Evolutionary conservation across 2,888 invertebrate genomes (phyloP).

Genomic region (Eumacrocentrus americanus): DNA sequence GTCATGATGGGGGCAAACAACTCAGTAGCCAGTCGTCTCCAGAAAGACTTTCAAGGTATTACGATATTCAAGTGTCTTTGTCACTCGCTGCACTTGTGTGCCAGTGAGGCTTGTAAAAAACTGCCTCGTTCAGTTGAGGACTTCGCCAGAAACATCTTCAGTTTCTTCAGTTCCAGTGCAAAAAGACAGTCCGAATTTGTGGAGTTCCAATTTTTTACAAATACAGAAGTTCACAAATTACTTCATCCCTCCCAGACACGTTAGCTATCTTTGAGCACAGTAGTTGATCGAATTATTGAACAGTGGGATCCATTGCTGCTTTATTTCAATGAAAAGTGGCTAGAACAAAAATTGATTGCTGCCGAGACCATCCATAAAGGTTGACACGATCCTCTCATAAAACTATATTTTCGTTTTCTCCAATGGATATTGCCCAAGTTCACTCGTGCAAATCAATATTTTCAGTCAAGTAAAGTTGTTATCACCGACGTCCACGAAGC

Average conservation of each 20-base stretch:
- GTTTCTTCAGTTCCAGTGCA: conserved; percentile 43
- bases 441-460: neutral
- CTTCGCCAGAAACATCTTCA: conserved; percentile 43
- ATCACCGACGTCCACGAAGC: too few species aligned
- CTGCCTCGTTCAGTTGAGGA: conserved; percentile 44
- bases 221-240: conserved; percentile 44
- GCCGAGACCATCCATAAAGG: neutral
- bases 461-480: too few species aligned
- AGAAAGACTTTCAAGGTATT: too few species aligned
- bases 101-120: conserved; percentile 44
- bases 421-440: neutral
- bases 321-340: neutral
- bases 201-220: conserved; percentile 43
- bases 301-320: neutral
- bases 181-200: conserved; percentile 42
- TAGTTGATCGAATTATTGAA: too few species aligned
- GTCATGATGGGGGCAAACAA: too few species aligned
- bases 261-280: conserved; percentile 45
- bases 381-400: neutral
- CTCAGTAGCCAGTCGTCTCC: too few species aligned
- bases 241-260: conserved; percentile 43
- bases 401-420: neutral
- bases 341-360: neutral
- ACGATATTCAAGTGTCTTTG: conserved; percentile 51
- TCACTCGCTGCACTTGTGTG: conserved; percentile 48